phyloP scores from a whole-genome alignment of 2,797 vertebrate genomes.

The Galaxias olidus region DNA sequence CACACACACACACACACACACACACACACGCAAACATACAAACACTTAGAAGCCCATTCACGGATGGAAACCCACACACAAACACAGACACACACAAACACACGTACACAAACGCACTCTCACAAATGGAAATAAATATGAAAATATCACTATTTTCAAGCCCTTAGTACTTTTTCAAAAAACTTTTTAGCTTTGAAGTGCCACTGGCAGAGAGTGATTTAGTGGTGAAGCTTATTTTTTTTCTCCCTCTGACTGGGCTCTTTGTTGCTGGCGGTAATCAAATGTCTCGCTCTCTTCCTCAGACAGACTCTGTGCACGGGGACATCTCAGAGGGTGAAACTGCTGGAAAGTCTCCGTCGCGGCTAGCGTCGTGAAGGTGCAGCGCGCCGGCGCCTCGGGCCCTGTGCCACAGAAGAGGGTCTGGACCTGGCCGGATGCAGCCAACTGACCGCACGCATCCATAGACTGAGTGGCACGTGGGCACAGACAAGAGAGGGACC shows the following conservation, averaged over 20 bases:
- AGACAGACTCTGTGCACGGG: conserved; percentile 10
- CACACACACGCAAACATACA: conserved; percentile 1
- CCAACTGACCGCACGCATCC: no score
- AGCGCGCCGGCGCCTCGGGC: no score
- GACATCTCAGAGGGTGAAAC: no score
- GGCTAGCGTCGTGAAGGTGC: no score
- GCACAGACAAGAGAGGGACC: no score
- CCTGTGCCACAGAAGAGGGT: no score
- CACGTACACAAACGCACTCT: conserved; percentile 20
- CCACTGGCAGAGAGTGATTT: not conserved
- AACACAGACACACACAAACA: conserved; percentile 5
- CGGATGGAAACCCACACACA: not conserved
- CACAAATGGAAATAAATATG: not conserved
- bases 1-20: conserved; percentile 20
- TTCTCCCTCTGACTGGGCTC: no score
- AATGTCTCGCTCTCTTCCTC: not conserved
- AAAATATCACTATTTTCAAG: not conserved
- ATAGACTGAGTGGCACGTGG: no score
- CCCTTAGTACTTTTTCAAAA: not conserved
- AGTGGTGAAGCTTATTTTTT: not conserved
- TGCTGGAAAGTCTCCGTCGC: no score
- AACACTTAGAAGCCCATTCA: not conserved
- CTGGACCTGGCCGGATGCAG: no score
- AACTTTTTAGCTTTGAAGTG: not conserved
- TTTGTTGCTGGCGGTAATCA: not conserved